Percentiles rank a stretch among this genome's conserved stretches.
These are phyloP conservation scores for Diarsia mendica DNA, from an alignment of 2,888 invertebrate genomes.

Conservation along the genomic window DNA sequence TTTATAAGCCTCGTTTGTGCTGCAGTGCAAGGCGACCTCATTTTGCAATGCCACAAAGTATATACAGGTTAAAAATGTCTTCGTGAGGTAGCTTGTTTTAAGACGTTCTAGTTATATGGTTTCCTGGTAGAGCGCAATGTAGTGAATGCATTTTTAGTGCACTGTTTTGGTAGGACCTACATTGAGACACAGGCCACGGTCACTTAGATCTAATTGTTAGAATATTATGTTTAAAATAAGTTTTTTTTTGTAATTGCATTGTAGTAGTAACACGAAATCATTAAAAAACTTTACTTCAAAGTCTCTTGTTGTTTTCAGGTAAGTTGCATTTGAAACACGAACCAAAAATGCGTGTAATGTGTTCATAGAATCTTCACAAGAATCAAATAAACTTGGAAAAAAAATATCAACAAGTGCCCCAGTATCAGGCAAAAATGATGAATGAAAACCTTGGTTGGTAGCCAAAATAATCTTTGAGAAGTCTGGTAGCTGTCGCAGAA, in stretches of 20 bases:
- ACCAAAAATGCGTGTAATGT: background rate
- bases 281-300: too few species aligned
- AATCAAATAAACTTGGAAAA: background rate
- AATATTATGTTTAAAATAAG: background rate
- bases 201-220: background rate
- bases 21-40: background rate
- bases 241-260: too few species aligned
- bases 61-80: constrained; percentile 1
- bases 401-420: background rate
- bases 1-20: background rate
- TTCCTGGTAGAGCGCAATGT: constrained; percentile 26
- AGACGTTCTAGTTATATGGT: background rate
- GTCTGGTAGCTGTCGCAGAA: too few species aligned
- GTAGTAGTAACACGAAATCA: background rate
- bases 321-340: too few species aligned
- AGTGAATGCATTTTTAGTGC: constrained; percentile 29
- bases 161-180: background rate
- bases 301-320: too few species aligned
- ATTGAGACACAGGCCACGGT: background rate
- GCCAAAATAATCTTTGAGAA: too few species aligned
- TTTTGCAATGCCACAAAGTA: background rate
- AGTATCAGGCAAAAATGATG: too few species aligned
- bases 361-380: background rate
- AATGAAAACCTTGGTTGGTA: too few species aligned
- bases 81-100: background rate